Base-by-base conservation (phyloP, 2,113 vertebrate species). In the Saccopteryx bilineata region DNA sequence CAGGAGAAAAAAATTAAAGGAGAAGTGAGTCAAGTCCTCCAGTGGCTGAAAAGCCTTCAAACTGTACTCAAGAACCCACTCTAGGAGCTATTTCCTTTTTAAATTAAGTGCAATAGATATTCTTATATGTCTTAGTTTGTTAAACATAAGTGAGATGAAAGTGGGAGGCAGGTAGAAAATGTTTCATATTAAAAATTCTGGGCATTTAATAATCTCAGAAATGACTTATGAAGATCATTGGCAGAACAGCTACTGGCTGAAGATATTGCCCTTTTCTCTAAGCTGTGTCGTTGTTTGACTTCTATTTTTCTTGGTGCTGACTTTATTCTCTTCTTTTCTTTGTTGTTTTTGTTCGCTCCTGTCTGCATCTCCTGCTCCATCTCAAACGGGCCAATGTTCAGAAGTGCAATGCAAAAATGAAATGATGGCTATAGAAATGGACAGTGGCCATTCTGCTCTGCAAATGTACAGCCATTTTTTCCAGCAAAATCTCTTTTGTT, bases 261-360 rank as follows among this genome's bases (percentile, higher is more conserved):
- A 21, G 8, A 83, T 48, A 71, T 94, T n/a, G 7, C 9, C 33
- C 48, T 94, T 79, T 63, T 50, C 39, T 66, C 61, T 21, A 82
- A 79, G 39, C 46, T 80, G 1, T 85, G 3, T 74, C 96, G 60
- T 68, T 54, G 46, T 83, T 28, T 68, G 78, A 92, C 48, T 61
- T 81, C 28, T 76, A n/a, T 91, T 93, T 96, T 94, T 71, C 28
- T 81, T 48, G 82, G n/a, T 95, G 33, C 61, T 69, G 15, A 85
- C 85, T 91, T 97, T 96, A 96, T 96, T 95, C 5, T 95, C n/a
- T 80, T 75, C 0, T 82, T 82, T n/a, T 79, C 2, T 50, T 26
- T 50, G 19, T 33, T 39, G 39, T 88, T 60, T 24, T 7, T 50
- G 0, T 52, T 83, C 13, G 33, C 24, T 69, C 7, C 17, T 24